Evolutionary conservation across 2,113 vertebrate species (phyloP), one percentile per base, ranked within the genome.

Genomic region (Perccottus glenii): DNA sequence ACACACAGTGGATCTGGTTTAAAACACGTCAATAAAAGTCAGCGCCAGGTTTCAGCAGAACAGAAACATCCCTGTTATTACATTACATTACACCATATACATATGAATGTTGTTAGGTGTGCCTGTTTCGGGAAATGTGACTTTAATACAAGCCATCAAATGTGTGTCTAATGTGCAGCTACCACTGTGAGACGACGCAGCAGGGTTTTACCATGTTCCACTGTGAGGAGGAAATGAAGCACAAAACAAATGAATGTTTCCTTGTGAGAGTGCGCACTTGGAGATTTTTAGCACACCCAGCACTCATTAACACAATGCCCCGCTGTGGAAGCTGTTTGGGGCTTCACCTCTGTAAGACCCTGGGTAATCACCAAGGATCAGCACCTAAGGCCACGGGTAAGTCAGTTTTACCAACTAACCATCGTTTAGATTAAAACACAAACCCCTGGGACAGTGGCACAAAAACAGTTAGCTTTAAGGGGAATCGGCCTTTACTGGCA

Each of bases 401-500:
- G 50, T 47, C 10, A 3, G 33, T 58, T 45, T 57, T 67, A 73
- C 70, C 43, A 61, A 55, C 44, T 63, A 53, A 60, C 40, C 60
- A 11, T 62, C 49, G 2, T 61, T 53, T 40, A 60, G 43, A 9
- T 1, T 82, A 46, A 56, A 51, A n/a, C 2, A 43, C 50, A 45
- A 46, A 58, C 81, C 77, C 67, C 61, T 46, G 81, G 81, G 82
- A 69, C 74, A 47, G 0, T 5, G 42, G 76, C 78, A 75, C 73
- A 83, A 83, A 47, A 62, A 79, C 86, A 81, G 78, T 78, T 81
- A 68, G 73, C 81, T 67, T 75, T 79, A 77, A 64, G 81, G 83
- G 73, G 60, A 86, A 87, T 87, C 75, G 74, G 60, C 64, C 78
- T 82, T 89, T 88, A 90, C 82, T 86, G 73, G 78, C 73, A 81